Evolutionary conservation across 2,888 invertebrate genomes (phyloP).

Genomic region (Ichneumoninae sp.): DNA sequence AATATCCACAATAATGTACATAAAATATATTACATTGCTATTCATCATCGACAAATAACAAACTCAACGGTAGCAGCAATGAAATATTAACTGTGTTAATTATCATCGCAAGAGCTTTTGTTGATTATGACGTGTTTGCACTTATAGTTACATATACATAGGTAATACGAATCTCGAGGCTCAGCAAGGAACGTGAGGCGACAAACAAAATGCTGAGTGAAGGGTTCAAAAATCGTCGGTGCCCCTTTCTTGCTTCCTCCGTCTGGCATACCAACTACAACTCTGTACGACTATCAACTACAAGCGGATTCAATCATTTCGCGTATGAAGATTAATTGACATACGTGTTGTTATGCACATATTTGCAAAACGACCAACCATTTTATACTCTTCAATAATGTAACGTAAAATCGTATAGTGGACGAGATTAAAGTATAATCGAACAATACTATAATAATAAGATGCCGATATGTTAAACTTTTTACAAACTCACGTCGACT

Average conservation of each 20-base stretch:
- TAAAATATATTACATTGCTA: slow-evolving; percentile 81
- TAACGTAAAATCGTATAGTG: slow-evolving; percentile 15
- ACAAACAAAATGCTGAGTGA: slow-evolving; percentile 29
- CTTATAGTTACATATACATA: slow-evolving; percentile 55
- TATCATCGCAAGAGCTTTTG: slow-evolving; percentile 48
- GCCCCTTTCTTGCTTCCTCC: background rate
- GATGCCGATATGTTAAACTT: slow-evolving; percentile 53
- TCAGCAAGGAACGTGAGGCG: slow-evolving; percentile 39
- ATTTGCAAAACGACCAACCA: slow-evolving; percentile 13
- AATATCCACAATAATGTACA: slow-evolving; percentile 82
- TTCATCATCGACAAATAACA: slow-evolving; percentile 68
- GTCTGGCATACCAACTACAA: background rate
- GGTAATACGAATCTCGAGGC: slow-evolving; percentile 43
- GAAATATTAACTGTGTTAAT: slow-evolving; percentile 53
- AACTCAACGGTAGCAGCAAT: slow-evolving; percentile 58
- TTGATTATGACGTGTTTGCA: slow-evolving; percentile 36
- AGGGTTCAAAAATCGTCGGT: background rate
- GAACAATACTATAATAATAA: slow-evolving; percentile 39
- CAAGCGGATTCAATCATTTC: slow-evolving; percentile 1
- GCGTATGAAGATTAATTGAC: slow-evolving; percentile 61
- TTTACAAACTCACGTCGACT: slow-evolving; percentile 71
- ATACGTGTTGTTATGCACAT: slow-evolving; percentile 39
- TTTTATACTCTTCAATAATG: slow-evolving; percentile 34
- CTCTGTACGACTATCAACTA: slow-evolving; percentile 2
- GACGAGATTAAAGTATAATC: slow-evolving; percentile 23